Evolutionary conservation across 2,888 invertebrate species (phyloP), one percentile per base, ranked within the genome.

Genomic region (Thymelicus sylvestris): DNA sequence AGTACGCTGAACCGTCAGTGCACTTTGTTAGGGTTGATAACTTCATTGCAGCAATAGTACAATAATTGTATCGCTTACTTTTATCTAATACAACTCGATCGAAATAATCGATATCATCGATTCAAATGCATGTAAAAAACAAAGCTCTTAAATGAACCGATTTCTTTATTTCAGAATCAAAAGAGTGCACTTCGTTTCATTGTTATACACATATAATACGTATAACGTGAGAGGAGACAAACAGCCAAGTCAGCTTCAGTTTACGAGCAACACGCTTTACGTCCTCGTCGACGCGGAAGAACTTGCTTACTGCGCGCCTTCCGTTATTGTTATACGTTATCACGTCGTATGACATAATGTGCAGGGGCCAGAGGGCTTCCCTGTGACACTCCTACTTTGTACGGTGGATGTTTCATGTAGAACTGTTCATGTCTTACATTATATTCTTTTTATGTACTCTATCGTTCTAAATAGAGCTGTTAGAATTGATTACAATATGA

Each of bases 271-370:
- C 4, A 68, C 68, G 69, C 59, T 59, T 64, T 64, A 69, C 59
- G 69, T 64, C 39, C 64, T 55, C 7, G 47, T 12, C 50, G 61
- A 48, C 48, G 50, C 38, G 61, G 59, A 39, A 38, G 47, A 55
- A 70, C 69, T 71, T 71, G 74, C 75, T 74, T 72, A 74, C 73
- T 73, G 48, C 55, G 73, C 74, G 57, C 57, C 57, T 72, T 75
- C 66, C 70, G 70, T 75, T 76, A 73, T 73, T 73, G 72, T 72
- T 57, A 39, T 65, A 65, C 63, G 70, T 70, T 70, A 70, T 64
- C 70, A 70, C 70, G 65, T 65, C 66, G 57, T 61, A 67, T 64
- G 15, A 44, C 63, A 63, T 68, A 55, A 64, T 57, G 63, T 57
- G 63, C 47, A 57, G 63, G 68, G 68, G 10, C 44, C 44, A 47